Evolutionary conservation across 2,113 vertebrate species (phyloP).

Genomic region (Hirundichthys speculiger): DNA sequence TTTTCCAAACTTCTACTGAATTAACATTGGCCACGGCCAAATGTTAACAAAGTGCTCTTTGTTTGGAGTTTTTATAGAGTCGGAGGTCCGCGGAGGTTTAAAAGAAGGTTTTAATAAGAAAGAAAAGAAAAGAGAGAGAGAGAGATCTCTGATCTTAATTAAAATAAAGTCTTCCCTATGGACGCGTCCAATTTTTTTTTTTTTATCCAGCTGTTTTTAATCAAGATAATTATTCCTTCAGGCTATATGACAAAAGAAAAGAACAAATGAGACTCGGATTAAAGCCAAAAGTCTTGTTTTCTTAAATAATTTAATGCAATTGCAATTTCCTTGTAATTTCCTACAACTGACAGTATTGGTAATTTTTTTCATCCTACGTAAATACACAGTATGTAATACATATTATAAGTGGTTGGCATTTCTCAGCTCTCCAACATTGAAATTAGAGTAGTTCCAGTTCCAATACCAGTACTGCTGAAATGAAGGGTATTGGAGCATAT

Average conservation of each 20-base stretch:
- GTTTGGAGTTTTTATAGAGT: constrained; percentile 64
- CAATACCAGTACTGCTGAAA: too few relatives aligned
- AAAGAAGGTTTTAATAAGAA: constrained; percentile 6
- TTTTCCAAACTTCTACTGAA: constrained; percentile 59
- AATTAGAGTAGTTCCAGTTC: background rate
- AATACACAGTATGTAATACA: background rate
- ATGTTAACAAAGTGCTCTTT: constrained; percentile 78
- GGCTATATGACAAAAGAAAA: constrained; percentile 20
- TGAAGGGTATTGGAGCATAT: too few relatives aligned
- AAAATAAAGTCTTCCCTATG: constrained; percentile 48
- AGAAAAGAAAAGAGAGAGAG: background rate
- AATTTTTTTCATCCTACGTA: background rate
- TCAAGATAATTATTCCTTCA: constrained; percentile 34
- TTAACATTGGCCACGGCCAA: constrained; percentile 54
- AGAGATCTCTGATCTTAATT: constrained; percentile 49
- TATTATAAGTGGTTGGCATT: background rate
- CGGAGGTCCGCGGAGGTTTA: constrained; percentile 27
- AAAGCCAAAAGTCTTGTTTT: background rate
- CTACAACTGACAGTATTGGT: background rate
- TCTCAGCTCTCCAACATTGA: constrained; percentile 10
- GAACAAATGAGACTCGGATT: constrained; percentile 5
- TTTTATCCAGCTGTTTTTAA: constrained; percentile 46
- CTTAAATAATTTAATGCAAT: constrained; percentile 36
- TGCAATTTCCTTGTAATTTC: constrained; percentile 38
- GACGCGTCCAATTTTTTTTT: constrained; percentile 1